Evolutionary conservation across 2,797 vertebrate genomes (phyloP).

Genomic region (Esox lucius): DNA sequence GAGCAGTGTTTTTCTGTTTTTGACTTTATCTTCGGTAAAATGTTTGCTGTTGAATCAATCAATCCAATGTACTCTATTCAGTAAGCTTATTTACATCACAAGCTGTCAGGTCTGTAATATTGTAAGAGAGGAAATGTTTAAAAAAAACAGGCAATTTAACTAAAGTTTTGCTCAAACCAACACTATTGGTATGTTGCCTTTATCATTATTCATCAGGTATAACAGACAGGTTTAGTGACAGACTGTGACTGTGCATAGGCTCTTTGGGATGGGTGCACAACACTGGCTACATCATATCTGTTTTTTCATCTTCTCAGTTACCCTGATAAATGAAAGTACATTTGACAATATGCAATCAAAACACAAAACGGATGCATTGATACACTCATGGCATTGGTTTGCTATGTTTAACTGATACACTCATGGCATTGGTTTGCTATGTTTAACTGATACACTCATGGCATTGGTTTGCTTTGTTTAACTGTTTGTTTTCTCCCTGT

Average conservation of each 20-base stretch:
- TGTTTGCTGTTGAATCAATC: not conserved
- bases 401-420: conserved; percentile 55
- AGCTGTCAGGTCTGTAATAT: not conserved
- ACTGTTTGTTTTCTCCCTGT: conserved; percentile 51
- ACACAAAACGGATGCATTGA: conserved; percentile 52
- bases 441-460: conserved; percentile 59
- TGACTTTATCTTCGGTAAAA: not conserved
- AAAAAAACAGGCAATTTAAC: not conserved
- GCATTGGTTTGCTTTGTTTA: conserved; percentile 54
- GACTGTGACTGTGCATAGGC: not conserved
- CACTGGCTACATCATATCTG: not conserved
- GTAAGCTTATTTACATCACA: not conserved
- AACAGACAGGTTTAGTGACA: not conserved
- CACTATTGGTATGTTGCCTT: not conserved
- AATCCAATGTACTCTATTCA: not conserved
- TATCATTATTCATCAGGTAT: not conserved
- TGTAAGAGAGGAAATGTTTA: not conserved
- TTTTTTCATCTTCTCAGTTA: not conserved
- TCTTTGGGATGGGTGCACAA: not conserved
- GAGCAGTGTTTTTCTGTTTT: not conserved
- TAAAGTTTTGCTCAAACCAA: not conserved
- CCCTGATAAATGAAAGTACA: conserved; percentile 22
- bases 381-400: conserved; percentile 56
- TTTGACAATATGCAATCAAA: conserved; percentile 46
- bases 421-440: conserved; percentile 50